Conservation (phyloP, 2,113 vertebrate genomes). For the Zosterops borbonicus region DNA sequence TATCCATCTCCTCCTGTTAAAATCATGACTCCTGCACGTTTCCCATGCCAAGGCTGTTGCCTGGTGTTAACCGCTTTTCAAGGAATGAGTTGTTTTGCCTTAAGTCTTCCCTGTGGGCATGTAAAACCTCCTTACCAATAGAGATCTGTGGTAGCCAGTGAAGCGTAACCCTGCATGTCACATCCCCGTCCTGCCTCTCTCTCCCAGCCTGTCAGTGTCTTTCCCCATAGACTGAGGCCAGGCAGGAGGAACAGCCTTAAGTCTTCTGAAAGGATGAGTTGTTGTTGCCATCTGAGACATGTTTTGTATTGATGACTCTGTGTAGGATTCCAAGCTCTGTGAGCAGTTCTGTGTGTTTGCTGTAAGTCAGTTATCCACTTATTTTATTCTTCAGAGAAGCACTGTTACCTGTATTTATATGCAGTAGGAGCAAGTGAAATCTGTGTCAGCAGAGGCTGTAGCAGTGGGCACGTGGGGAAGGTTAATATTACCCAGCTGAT, state of each 20-base stretch:
- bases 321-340: not conserved
- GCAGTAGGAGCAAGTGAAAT: not conserved
- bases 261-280: not conserved
- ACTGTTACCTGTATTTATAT: not conserved
- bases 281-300: not conserved
- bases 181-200: not conserved
- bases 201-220: not conserved
- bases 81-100: slow-evolving; percentile 32
- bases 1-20: not conserved
- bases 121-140: not conserved
- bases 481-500: slow-evolving; percentile 36
- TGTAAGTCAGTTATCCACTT: not conserved
- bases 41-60: not conserved
- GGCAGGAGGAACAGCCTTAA: not conserved
- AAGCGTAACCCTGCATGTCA: not conserved
- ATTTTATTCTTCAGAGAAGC: not conserved
- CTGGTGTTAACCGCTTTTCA: not conserved
- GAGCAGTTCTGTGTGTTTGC: not conserved
- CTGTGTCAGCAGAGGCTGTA: not conserved
- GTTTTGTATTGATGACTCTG: not conserved
- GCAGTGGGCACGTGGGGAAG: not conserved
- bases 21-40: not conserved
- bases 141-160: not conserved
- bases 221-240: not conserved
- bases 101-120: slow-evolving; percentile 1